phyloP scores from a whole-genome alignment of 2,888 invertebrate species.

The Polydesmus complanatus region DNA sequence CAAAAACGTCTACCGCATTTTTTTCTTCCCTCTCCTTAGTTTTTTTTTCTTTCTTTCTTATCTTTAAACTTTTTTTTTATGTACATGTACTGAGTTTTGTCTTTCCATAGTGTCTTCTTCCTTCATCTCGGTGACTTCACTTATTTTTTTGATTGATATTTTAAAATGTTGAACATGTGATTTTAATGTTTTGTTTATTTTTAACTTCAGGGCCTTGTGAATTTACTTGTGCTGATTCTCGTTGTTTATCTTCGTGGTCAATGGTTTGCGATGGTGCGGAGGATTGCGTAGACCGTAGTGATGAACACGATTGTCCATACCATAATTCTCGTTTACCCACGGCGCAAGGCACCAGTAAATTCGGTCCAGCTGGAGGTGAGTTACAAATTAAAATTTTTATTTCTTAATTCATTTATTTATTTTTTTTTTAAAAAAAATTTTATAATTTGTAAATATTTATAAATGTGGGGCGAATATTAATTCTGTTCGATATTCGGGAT shows the following conservation, averaged over 20 bases:
- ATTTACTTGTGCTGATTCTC: slow-evolving; percentile 17
- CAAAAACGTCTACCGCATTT: too few relatives aligned
- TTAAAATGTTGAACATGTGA: too few relatives aligned
- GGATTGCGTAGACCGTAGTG: slow-evolving; percentile 17
- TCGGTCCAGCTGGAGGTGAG: background rate
- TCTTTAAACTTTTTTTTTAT: background rate
- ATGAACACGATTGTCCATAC: slow-evolving; percentile 18
- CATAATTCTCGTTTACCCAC: slow-evolving; percentile 3
- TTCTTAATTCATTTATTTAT: too few relatives aligned
- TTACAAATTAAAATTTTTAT: background rate
- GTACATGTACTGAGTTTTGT: background rate
- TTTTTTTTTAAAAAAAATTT: too few relatives aligned
- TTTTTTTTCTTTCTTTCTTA: background rate
- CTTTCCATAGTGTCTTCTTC: background rate
- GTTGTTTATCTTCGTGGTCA: slow-evolving; percentile 18
- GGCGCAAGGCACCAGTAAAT: slow-evolving; percentile 4
- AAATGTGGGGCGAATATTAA: too few relatives aligned
- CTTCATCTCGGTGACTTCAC: background rate
- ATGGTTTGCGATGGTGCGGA: slow-evolving; percentile 18
- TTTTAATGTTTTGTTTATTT: background rate
- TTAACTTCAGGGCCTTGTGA: slow-evolving; percentile 14
- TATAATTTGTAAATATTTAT: too few relatives aligned
- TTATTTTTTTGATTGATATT: too few relatives aligned
- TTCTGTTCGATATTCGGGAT: too few relatives aligned
- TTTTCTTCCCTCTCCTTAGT: background rate